phyloP scores from a whole-genome alignment of 2,113 vertebrate genomes.

The Hiodon tergisus region DNA sequence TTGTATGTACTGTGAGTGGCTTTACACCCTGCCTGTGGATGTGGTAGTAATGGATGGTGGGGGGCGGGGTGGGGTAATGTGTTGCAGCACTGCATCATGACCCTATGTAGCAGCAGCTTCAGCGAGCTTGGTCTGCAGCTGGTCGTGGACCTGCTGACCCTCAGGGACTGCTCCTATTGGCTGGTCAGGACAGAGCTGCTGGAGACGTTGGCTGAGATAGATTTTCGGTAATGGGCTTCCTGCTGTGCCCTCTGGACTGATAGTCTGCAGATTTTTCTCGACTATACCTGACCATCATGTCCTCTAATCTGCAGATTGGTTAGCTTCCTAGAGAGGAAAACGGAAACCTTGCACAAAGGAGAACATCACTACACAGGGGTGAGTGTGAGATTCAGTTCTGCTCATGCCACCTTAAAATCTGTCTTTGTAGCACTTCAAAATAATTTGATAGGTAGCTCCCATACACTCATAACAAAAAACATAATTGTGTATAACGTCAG shows the following conservation, averaged over 20 bases:
- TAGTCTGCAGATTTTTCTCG: neutral
- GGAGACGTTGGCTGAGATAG: conserved; percentile 88
- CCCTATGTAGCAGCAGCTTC: conserved; percentile 79
- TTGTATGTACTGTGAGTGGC: neutral
- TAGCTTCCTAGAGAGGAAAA: conserved; percentile 82
- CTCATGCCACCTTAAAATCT: too few species aligned
- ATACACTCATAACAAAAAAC: too few species aligned
- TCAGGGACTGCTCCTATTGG: conserved; percentile 90
- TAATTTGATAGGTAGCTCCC: too few species aligned
- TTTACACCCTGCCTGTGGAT: neutral
- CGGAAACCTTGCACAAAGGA: conserved; percentile 77
- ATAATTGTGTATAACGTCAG: too few species aligned
- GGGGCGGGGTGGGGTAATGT: neutral
- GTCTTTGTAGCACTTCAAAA: too few species aligned
- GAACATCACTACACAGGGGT: conserved; percentile 89
- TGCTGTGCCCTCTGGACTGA: too few species aligned
- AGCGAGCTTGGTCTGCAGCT: conserved; percentile 86
- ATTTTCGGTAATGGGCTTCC: conserved; percentile 75
- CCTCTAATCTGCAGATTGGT: conserved; percentile 65
- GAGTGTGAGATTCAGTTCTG: conserved; percentile 31
- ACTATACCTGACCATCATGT: neutral
- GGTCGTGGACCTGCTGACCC: conserved; percentile 73
- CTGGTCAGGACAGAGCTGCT: conserved; percentile 90
- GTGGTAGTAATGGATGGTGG: neutral
- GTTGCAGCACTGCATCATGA: conserved; percentile 85